phyloP scores from a whole-genome alignment of 2,113 vertebrate species.

The Procapra przewalskii region DNA sequence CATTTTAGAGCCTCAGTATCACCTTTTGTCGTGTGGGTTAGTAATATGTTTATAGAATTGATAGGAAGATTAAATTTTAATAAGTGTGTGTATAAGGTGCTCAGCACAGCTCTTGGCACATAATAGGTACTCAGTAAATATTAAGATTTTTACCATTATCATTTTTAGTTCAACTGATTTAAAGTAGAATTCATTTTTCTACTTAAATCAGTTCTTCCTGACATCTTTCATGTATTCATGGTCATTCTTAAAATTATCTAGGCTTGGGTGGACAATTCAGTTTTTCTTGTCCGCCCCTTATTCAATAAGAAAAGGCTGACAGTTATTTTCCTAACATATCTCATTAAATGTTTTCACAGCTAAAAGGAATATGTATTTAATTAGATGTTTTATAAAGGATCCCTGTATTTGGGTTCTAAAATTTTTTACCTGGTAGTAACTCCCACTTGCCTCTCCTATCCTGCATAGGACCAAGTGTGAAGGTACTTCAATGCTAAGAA shows the following conservation, averaged over 20 bases:
- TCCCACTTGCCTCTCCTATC: background rate
- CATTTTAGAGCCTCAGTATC: background rate
- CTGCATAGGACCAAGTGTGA: background rate
- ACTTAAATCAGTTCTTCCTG: background rate
- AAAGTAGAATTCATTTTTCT: constrained; percentile 21
- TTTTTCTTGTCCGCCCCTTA: background rate
- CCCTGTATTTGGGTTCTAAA: background rate
- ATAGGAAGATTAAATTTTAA: background rate
- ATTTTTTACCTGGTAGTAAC: background rate
- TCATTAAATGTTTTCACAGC: background rate
- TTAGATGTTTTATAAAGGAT: background rate
- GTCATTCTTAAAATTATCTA: background rate
- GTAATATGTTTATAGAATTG: background rate
- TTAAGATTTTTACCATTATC: background rate
- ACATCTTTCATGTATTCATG: background rate
- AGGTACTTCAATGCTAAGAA: background rate
- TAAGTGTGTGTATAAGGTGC: background rate
- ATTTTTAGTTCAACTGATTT: background rate
- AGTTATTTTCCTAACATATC: constrained; percentile 7
- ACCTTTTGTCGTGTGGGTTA: background rate
- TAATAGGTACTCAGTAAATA: background rate
- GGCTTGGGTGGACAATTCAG: background rate
- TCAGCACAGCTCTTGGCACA: background rate
- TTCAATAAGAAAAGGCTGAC: background rate
- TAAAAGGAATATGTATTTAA: background rate